A percentile compares a stretch with the other conserved stretches of the same genome.
Evolutionary conservation across 2,113 vertebrate species (phyloP).

Genomic region (Mastomys natalensis): DNA sequence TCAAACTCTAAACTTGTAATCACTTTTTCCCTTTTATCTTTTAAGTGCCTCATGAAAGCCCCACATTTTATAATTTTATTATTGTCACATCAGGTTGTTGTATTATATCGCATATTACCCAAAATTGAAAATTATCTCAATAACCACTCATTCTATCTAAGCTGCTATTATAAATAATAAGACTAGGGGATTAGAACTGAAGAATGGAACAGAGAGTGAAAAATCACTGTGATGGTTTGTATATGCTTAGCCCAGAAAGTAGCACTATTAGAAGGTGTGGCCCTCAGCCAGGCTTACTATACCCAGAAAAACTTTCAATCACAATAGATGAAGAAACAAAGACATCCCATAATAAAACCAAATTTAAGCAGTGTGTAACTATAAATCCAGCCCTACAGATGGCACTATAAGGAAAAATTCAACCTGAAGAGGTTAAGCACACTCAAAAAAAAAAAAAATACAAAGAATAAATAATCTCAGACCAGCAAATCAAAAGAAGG

Average conservation of each 20-base stretch:
- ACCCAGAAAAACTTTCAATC: neutral
- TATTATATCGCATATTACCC: neutral
- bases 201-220: too few relatives aligned
- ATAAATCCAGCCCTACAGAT: neutral
- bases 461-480: neutral
- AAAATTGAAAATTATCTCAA: neutral
- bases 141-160: neutral
- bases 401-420: neutral
- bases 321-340: neutral
- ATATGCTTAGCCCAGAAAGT: too few relatives aligned
- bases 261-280: too few relatives aligned
- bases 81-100: neutral
- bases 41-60: neutral
- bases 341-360: neutral
- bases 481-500: neutral
- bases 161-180: too few relatives aligned
- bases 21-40: neutral
- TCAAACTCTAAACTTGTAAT: neutral
- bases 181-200: too few relatives aligned
- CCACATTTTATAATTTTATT: neutral
- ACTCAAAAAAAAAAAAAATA: neutral
- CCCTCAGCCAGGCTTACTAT: neutral
- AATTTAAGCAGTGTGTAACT: neutral
- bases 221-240: too few relatives aligned
- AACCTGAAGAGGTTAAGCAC: neutral